Evolutionary conservation across 1,140 invertebrate species (phyloP).

Genomic region (Aphaenogaster ashmeadi): DNA sequence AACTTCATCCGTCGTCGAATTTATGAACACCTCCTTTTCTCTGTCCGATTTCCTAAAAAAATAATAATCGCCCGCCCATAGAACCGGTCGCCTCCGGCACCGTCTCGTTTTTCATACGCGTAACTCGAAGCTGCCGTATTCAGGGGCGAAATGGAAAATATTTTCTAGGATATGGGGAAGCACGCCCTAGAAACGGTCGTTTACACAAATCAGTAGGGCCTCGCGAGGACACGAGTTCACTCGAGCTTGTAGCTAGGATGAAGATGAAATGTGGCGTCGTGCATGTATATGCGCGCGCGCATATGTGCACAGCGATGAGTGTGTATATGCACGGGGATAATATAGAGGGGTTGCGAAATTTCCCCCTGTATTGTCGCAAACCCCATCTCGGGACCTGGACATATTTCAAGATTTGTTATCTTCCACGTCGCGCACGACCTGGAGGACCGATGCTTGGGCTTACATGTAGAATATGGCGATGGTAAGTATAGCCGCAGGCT

Average conservation of each 20-base stretch:
- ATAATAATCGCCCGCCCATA: slow-evolving; percentile 8
- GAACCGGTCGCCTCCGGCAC: slow-evolving; percentile 14
- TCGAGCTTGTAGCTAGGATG: slow-evolving; percentile 38
- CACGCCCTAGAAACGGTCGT: slow-evolving; percentile 51
- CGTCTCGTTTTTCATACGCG: slow-evolving; percentile 45
- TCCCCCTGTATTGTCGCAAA: slow-evolving; percentile 69
- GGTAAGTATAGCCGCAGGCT: slow-evolving; percentile 24
- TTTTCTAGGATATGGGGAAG: slow-evolving; percentile 38
- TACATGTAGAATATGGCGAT: slow-evolving; percentile 43
- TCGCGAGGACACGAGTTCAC: slow-evolving; percentile 49
- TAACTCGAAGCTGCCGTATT: slow-evolving; percentile 46
- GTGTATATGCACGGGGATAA: slow-evolving; percentile 60
- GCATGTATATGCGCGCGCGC: neutral
- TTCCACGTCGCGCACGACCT: slow-evolving; percentile 63
- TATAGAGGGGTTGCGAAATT: slow-evolving; percentile 68
- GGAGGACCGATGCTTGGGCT: slow-evolving; percentile 54
- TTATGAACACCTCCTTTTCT: slow-evolving; percentile 64
- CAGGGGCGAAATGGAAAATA: slow-evolving; percentile 41
- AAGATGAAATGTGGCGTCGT: slow-evolving; percentile 55
- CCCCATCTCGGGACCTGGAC: slow-evolving; percentile 61
- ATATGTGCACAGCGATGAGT: slow-evolving; percentile 26
- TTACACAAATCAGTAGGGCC: slow-evolving; percentile 55
- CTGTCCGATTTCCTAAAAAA: slow-evolving; percentile 36
- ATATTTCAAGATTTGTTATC: slow-evolving; percentile 81
- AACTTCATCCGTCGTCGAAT: slow-evolving; percentile 59